These are phyloP conservation scores for Marcusenius ussheri DNA, from an alignment of 2,113 vertebrate genomes.

Conservation along the genomic window DNA sequence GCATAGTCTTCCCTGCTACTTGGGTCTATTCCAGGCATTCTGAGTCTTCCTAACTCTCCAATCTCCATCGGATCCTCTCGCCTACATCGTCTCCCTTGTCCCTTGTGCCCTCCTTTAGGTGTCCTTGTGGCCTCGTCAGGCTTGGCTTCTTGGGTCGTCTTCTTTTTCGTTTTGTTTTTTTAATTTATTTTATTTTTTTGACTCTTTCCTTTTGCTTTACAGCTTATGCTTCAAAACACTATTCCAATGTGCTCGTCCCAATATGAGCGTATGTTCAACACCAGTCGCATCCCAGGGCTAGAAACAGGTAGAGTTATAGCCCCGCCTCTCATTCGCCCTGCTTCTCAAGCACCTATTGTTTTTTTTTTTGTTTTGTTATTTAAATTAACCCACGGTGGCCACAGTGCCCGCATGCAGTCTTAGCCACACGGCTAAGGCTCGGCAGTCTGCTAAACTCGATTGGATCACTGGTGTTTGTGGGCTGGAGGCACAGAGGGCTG, in stretches of 20 bases:
- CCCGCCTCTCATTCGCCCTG: slow-evolving; percentile 28
- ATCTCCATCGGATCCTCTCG: background rate
- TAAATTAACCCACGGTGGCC: slow-evolving; percentile 5
- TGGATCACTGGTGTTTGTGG: background rate
- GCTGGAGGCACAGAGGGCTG: background rate
- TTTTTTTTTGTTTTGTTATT: background rate
- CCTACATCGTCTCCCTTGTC: background rate
- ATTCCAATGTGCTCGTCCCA: slow-evolving; percentile 97
- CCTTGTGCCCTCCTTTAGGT: slow-evolving; percentile 8
- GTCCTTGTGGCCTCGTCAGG: background rate
- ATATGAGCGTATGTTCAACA: slow-evolving; percentile 93
- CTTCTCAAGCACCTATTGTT: slow-evolving; percentile 34
- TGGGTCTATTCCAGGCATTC: slow-evolving; percentile 10
- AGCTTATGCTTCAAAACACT: slow-evolving; percentile 78
- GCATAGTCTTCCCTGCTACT: slow-evolving; percentile 20
- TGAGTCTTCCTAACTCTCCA: slow-evolving; percentile 4
- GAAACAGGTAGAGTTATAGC: slow-evolving; percentile 79
- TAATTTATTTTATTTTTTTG: slow-evolving; percentile 41
- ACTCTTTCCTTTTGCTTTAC: slow-evolving; percentile 61
- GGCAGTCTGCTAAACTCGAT: background rate
- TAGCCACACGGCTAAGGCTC: background rate
- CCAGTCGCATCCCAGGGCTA: slow-evolving; percentile 81
- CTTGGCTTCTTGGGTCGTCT: slow-evolving; percentile 43
- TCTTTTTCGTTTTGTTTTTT: slow-evolving; percentile 45
- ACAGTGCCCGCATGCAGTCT: slow-evolving; percentile 9